Evolutionary conservation across 2,113 vertebrate species (phyloP).

Genomic region (Aldabrachelys gigantea): DNA sequence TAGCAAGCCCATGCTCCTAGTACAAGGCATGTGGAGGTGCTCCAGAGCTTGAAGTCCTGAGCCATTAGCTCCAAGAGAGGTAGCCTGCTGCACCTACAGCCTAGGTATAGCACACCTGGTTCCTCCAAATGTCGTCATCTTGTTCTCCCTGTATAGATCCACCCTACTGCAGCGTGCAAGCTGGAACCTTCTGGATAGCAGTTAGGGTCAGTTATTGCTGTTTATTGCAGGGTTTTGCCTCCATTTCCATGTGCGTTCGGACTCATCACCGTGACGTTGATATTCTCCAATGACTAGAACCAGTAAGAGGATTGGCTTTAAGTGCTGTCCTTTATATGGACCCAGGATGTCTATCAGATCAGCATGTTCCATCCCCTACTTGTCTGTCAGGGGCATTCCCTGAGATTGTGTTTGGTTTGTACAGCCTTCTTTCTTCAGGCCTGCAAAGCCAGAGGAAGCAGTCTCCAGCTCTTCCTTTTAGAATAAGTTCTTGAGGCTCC

Average conservation of each 20-base stretch:
- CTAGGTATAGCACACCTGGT: background rate
- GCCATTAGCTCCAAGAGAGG: background rate
- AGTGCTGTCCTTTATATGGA: background rate
- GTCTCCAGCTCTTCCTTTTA: background rate
- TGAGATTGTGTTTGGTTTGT: background rate
- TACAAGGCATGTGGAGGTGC: background rate
- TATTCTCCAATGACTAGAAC: background rate
- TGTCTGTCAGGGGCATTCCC: background rate
- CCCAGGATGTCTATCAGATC: background rate
- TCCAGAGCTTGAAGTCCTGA: background rate
- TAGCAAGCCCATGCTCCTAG: background rate
- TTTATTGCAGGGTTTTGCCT: background rate
- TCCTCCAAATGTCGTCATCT: background rate
- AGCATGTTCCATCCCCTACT: background rate
- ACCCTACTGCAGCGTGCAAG: background rate
- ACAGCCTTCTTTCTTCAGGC: background rate
- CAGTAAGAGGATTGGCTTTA: background rate
- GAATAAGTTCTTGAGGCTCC: background rate
- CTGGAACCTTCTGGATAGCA: background rate
- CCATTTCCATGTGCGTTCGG: background rate
- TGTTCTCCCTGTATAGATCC: background rate
- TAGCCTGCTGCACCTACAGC: background rate
- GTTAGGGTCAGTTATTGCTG: background rate
- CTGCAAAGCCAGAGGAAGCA: background rate
- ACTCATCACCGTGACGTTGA: background rate